phyloP scores from a whole-genome alignment of 2,888 invertebrate species.

The Cheilosia scutellata region DNA sequence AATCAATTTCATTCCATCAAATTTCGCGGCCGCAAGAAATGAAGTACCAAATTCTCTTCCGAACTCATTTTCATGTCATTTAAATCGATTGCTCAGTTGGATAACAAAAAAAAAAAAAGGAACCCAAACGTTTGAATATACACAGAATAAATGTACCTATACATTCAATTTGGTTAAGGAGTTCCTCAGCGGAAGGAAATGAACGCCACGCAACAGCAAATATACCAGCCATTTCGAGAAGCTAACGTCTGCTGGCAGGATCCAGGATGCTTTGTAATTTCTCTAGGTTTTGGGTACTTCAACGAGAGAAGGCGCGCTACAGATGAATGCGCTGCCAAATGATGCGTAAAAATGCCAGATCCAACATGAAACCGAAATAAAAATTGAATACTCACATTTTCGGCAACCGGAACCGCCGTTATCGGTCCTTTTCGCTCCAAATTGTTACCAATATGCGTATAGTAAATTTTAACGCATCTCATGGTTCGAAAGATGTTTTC shows the following conservation, averaged over 20 bases:
- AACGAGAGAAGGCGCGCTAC: conserved; percentile 15
- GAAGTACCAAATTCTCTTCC: conserved; percentile 47
- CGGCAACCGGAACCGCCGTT: conserved; percentile 59
- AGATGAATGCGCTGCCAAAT: conserved; percentile 60
- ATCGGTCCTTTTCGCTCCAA: conserved; percentile 29
- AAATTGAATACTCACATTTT: conserved; percentile 63
- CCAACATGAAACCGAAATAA: conserved; percentile 61
- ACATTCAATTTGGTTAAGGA: conserved; percentile 24
- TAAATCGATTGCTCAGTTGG: conserved; percentile 50
- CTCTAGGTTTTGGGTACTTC: neutral
- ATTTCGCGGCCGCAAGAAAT: conserved; percentile 41
- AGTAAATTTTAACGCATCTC: conserved; percentile 46
- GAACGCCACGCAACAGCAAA: conserved; percentile 19
- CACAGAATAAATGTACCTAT: neutral
- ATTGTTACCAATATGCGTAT: conserved; percentile 42
- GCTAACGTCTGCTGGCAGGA: conserved; percentile 1
- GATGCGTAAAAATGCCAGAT: conserved; percentile 66
- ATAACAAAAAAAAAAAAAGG: conserved; percentile 4
- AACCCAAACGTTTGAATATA: neutral
- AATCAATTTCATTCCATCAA: conserved; percentile 59
- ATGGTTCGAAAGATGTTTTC: conserved; percentile 40
- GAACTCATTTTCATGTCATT: conserved; percentile 52
- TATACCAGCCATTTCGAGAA: neutral
- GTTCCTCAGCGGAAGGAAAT: conserved; percentile 26
- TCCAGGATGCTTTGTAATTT: conserved; percentile 11